Percentiles rank a stretch among this genome's conserved stretches.
Evolutionary conservation across 2,888 invertebrate species (phyloP).

Genomic region (Agrotis exclamationis): DNA sequence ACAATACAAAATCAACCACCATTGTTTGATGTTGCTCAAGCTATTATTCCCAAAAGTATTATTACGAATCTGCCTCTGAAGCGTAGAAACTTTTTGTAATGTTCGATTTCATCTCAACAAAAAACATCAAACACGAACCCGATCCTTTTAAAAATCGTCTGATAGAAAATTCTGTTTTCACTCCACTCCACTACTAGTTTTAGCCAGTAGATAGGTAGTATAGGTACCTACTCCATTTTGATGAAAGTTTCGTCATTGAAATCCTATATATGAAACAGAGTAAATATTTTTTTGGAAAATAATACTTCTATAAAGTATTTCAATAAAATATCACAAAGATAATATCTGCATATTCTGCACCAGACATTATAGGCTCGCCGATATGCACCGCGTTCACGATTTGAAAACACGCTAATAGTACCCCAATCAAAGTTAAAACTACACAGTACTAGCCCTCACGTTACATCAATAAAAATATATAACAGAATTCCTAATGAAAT

Average conservation of each 20-base stretch:
- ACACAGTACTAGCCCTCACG: too few species aligned
- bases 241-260: slow-evolving; percentile 1
- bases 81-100: background rate
- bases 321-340: background rate
- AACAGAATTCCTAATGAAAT: too few species aligned
- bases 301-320: background rate
- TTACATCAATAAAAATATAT: too few species aligned
- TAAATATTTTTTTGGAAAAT: background rate
- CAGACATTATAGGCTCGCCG: background rate
- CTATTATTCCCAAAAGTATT: too few species aligned
- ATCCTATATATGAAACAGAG: background rate
- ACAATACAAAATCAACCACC: too few species aligned
- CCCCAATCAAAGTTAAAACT: too few species aligned
- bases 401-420: too few species aligned
- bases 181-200: slow-evolving; percentile 8
- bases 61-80: background rate
- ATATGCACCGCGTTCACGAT: too few species aligned
- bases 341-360: background rate
- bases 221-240: background rate
- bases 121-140: slow-evolving; percentile 15
- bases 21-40: too few species aligned
- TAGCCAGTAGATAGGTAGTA: background rate
- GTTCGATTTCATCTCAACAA: background rate
- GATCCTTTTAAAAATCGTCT: slow-evolving; percentile 19
- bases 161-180: slow-evolving; percentile 31